These are phyloP conservation scores for Diaprepes abbreviatus DNA, from an alignment of 2,888 invertebrate genomes.

Conservation along the genomic window DNA sequence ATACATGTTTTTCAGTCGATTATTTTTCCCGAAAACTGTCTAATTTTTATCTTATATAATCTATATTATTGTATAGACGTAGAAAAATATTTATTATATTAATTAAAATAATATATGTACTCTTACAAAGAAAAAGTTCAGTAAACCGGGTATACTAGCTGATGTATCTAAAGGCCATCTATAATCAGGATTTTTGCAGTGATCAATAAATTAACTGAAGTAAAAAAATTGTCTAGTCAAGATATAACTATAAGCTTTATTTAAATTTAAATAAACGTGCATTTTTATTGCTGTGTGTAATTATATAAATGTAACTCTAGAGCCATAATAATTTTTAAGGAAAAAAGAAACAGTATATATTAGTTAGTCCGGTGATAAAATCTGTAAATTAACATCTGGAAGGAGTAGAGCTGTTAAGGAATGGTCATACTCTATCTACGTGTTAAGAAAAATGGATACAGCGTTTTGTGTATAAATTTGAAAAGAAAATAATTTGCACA, in stretches of 20 bases:
- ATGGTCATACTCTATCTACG: neutral
- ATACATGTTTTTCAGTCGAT: neutral
- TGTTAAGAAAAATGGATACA: neutral
- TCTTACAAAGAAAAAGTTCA: conserved; percentile 38
- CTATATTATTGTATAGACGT: conserved; percentile 25
- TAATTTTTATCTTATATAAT: conserved; percentile 10
- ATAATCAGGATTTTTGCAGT: conserved; percentile 65
- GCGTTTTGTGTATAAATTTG: neutral
- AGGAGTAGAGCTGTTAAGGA: neutral
- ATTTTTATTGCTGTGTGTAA: conserved; percentile 21
- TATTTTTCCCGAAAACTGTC: neutral
- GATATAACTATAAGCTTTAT: conserved; percentile 58
- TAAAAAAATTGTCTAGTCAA: conserved; percentile 56
- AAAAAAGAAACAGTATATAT: neutral
- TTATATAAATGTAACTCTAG: conserved; percentile 19
- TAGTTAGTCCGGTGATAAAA: neutral
- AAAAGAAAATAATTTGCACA: neutral
- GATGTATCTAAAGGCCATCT: conserved; percentile 44
- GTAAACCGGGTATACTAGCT: conserved; percentile 48
- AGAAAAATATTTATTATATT: conserved; percentile 23
- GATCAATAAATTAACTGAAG: conserved; percentile 57
- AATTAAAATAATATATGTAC: conserved; percentile 17
- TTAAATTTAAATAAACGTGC: conserved; percentile 30
- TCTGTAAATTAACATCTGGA: neutral
- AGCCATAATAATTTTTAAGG: conserved; percentile 8